These are phyloP conservation scores for Drosophila suboccidentalis DNA, from an alignment of 2,888 invertebrate genomes.

Conservation along the genomic window DNA sequence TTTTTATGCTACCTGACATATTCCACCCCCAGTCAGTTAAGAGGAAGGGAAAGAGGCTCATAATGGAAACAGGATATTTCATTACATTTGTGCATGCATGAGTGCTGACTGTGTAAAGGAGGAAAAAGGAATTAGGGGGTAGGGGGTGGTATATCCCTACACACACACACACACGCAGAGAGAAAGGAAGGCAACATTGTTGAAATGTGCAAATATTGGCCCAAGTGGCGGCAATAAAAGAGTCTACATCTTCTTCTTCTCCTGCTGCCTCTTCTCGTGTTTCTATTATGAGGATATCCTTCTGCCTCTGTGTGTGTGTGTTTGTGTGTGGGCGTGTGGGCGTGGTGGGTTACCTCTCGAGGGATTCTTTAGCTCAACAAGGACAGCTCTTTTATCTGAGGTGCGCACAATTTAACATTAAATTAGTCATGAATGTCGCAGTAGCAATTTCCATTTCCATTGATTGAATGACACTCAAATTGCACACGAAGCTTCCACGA, in stretches of 20 bases:
- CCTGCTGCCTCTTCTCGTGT: constrained; percentile 32
- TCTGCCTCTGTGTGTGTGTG: constrained; percentile 1
- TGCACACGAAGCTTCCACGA: constrained; percentile 1
- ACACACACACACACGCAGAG: constrained; percentile 13
- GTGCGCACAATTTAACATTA: constrained; percentile 69
- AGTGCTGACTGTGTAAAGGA: constrained; percentile 48
- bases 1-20: constrained; percentile 71
- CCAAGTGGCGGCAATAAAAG: constrained; percentile 77
- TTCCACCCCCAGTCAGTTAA: not conserved
- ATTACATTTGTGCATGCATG: constrained; percentile 80
- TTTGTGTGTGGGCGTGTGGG: constrained; percentile 9
- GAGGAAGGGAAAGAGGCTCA: constrained; percentile 32
- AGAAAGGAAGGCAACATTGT: constrained; percentile 67
- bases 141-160: constrained; percentile 13
- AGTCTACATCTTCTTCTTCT: constrained; percentile 47
- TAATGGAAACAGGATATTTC: constrained; percentile 77
- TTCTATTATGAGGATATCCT: constrained; percentile 41
- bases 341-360: constrained; percentile 6
- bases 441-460: constrained; percentile 64
- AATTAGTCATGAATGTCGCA: constrained; percentile 63
- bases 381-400: constrained; percentile 24
- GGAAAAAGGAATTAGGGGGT: not conserved
- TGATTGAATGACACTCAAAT: constrained; percentile 53
- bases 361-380: constrained; percentile 17
- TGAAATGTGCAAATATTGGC: constrained; percentile 81